Conservation (phyloP, 2,888 invertebrate genomes). For the Spodoptera exigua region DNA sequence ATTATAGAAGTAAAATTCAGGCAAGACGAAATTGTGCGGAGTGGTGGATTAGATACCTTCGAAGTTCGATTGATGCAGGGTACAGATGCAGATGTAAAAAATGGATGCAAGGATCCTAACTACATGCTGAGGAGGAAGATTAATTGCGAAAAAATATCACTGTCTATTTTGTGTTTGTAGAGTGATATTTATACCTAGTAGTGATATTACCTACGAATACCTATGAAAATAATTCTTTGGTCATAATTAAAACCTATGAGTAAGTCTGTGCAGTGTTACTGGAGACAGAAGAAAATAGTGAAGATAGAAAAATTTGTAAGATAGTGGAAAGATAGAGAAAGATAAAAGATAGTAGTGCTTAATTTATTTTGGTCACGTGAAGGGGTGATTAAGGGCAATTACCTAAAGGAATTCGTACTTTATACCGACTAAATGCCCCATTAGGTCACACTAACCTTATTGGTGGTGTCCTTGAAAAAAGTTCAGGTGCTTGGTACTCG, state of each 20-base stretch:
- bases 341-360: conserved; percentile 19
- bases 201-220: background rate
- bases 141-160: background rate
- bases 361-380: conserved; percentile 14
- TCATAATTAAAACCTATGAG: too few species aligned
- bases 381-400: conserved; percentile 17
- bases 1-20: conserved; percentile 21
- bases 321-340: conserved; percentile 4
- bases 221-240: too few species aligned
- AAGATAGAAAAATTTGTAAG: background rate
- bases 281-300: conserved; percentile 11
- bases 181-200: conserved; percentile 4
- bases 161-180: background rate
- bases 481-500: conserved; percentile 48
- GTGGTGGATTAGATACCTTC: background rate
- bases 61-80: conserved; percentile 1
- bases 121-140: conserved; percentile 25
- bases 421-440: conserved; percentile 14
- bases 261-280: conserved; percentile 10
- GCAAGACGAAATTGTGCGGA: conserved; percentile 32
- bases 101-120: conserved; percentile 20
- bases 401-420: conserved; percentile 16
- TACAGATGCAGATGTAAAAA: background rate
- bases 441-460: conserved; percentile 46
- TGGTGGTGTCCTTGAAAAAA: conserved; percentile 49